Base-by-base conservation (phyloP, 2,888 invertebrate genomes). In the Xiphydria camelus region DNA sequence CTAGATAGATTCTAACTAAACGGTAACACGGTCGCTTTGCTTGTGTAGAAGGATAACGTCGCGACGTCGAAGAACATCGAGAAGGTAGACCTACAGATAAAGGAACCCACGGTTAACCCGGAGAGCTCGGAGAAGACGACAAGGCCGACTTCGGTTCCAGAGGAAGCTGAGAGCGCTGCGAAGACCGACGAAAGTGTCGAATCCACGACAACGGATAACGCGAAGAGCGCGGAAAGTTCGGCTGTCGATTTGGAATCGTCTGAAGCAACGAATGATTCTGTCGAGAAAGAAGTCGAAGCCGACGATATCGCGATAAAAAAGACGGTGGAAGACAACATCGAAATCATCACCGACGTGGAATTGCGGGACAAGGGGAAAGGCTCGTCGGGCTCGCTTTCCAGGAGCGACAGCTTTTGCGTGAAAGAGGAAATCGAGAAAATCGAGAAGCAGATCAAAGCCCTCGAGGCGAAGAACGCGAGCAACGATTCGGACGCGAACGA, bases 251-350 rank as follows among this genome's bases (percentile, higher is more conserved):
- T 31, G n/a, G 23, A 14, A 25, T 20, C n/a, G 15, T 36, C 29
- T 25, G 5, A 21, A 15, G 43, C 35, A 12, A 43, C 44, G 5
- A 69, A 68, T 43, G 19, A 40, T 15, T 9, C 29, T 3, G 33
- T 40, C 14, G 12, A 10, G 31, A 31, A 19, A 4, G 34, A 40
- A 23, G 14, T 20, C 20, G 77, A 53, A 51, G 77, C 79, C 53
- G 70, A 78, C 3, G 78, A 79, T 61, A 76, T 77, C 53, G 77
- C 79, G 62, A 77, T 79, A 57, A 77, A 77, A 52, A 79, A 78
- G 60, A 55, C 79, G 12, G 45, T 48, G 1, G 42, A 47, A 3
- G 33, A 40, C 4, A 80, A 80, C 53, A 75, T 77, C 6, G 80
- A 81, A 40, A 64, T 80, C 31, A 68, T 71, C 7, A 78, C 78